phyloP scores from a whole-genome alignment of 2,113 vertebrate genomes.

The Tichodroma muraria region DNA sequence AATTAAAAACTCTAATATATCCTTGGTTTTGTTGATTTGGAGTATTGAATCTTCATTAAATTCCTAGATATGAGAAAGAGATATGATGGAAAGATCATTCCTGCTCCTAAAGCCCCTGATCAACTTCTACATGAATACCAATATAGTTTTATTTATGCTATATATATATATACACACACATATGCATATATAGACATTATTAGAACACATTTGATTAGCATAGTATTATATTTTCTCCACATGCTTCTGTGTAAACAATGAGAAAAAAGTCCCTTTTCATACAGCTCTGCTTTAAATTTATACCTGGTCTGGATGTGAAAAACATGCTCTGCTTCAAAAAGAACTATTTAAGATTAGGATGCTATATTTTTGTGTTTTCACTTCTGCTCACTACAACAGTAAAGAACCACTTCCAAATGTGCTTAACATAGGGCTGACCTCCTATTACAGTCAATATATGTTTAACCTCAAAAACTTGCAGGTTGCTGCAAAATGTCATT shows the following conservation, averaged over 20 bases:
- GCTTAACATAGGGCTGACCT: not conserved
- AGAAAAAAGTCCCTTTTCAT: not conserved
- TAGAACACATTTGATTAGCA: not conserved
- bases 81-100: not conserved
- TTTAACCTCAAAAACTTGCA: not conserved
- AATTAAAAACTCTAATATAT: not conserved
- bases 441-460: not conserved
- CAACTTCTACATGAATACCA: not conserved
- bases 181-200: not conserved
- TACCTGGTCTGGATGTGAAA: not conserved
- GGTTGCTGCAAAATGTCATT: not conserved
- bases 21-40: not conserved
- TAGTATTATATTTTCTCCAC: not conserved
- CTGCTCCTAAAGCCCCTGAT: not conserved
- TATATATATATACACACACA: not conserved
- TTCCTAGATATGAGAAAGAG: not conserved
- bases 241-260: not conserved
- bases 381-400: not conserved
- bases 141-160: not conserved
- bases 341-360: not conserved
- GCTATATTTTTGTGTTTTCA: not conserved
- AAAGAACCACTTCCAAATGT: not conserved
- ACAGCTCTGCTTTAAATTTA: not conserved
- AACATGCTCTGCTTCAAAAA: not conserved
- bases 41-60: not conserved